Evolutionary conservation across 2,797 vertebrate genomes (phyloP).

Genomic region (Amblyopsis hoosieri): DNA sequence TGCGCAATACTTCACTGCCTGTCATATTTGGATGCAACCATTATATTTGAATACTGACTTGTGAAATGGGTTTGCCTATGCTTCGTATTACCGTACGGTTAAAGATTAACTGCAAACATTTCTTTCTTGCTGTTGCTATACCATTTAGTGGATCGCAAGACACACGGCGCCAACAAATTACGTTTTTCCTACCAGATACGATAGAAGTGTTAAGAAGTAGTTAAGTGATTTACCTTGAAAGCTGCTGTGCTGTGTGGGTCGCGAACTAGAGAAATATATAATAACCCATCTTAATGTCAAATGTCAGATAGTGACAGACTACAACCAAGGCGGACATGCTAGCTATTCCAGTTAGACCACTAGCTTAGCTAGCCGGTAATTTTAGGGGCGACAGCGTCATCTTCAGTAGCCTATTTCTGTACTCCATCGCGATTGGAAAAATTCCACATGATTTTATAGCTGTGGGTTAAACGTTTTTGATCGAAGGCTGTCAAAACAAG

Average conservation of each 20-base stretch:
- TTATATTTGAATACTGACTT: constrained; percentile 36
- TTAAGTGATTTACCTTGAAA: constrained; percentile 59
- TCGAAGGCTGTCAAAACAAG: constrained; percentile 24
- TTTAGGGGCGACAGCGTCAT: constrained; percentile 77
- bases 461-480: constrained; percentile 50
- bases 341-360: constrained; percentile 33
- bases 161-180: constrained; percentile 40
- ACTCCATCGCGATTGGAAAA: constrained; percentile 41
- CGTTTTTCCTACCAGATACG: constrained; percentile 4
- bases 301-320: constrained; percentile 70
- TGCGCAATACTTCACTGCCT: constrained; percentile 40
- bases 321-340: constrained; percentile 74
- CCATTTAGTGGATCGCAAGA: constrained; percentile 59
- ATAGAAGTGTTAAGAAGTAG: constrained; percentile 23
- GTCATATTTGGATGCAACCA: constrained; percentile 36
- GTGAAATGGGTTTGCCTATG: constrained; percentile 41
- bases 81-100: constrained; percentile 45
- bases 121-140: constrained; percentile 56
- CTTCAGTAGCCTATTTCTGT: constrained; percentile 56
- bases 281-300: constrained; percentile 65
- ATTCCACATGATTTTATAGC: constrained; percentile 55
- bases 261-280: constrained; percentile 47
- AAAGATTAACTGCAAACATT: constrained; percentile 57
- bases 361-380: constrained; percentile 77
- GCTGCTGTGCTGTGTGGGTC: constrained; percentile 47